These are phyloP conservation scores for Orius insidiosus DNA, from an alignment of 1,140 invertebrate genomes.

Conservation along the genomic window DNA sequence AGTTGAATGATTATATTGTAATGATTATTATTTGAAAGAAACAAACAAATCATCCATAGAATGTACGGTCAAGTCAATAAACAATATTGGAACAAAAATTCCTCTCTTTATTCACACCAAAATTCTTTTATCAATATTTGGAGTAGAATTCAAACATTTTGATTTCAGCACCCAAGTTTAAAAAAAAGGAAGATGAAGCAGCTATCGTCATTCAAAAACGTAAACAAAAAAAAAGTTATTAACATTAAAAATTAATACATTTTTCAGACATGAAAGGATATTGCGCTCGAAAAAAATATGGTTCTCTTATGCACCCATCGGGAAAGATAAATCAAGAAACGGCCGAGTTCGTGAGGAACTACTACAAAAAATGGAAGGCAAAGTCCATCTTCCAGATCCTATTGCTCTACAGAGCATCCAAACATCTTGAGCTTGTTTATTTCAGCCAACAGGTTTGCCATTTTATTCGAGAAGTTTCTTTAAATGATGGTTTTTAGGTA, in stretches of 20 bases:
- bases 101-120: too few relatives aligned
- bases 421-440: conserved; percentile 62
- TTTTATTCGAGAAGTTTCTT: background rate
- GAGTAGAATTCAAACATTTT: conserved; percentile 5
- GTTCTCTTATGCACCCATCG: conserved; percentile 29
- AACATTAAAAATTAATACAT: too few relatives aligned
- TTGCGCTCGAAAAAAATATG: conserved; percentile 42
- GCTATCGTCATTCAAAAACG: conserved; percentile 56
- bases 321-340: conserved; percentile 49
- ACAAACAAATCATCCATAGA: too few relatives aligned
- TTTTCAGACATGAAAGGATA: conserved; percentile 52
- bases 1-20: too few relatives aligned
- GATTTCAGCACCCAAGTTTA: conserved; percentile 7
- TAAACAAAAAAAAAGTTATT: too few relatives aligned
- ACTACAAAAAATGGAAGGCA: conserved; percentile 57
- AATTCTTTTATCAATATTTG: too few relatives aligned
- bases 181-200: conserved; percentile 40
- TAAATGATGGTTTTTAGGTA: conserved; percentile 34
- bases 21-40: too few relatives aligned
- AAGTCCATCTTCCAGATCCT: conserved; percentile 67
- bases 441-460: conserved; percentile 57
- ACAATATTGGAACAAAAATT: too few relatives aligned
- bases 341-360: conserved; percentile 48
- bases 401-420: conserved; percentile 56
- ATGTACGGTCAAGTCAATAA: too few relatives aligned